These are phyloP conservation scores for Himalopsyche kuldschensis DNA, from an alignment of 2,888 invertebrate genomes.

Conservation along the genomic window DNA sequence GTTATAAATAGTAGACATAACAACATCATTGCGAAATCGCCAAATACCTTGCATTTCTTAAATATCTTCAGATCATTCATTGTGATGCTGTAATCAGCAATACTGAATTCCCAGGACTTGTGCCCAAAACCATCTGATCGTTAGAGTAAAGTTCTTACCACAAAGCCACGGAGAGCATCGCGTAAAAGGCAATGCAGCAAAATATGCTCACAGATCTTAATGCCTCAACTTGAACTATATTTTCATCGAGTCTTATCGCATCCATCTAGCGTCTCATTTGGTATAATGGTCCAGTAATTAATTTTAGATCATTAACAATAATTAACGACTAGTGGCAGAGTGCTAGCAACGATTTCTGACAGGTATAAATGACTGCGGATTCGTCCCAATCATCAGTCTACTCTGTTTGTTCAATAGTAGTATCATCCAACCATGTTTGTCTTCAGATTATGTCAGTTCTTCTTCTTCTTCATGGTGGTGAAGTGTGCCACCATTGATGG, in stretches of 20 bases:
- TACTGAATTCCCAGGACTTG: too few relatives aligned
- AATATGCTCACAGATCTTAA: not conserved
- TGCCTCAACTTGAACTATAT: not conserved
- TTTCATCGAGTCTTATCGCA: not conserved
- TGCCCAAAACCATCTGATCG: too few relatives aligned
- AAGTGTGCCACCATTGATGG: not conserved
- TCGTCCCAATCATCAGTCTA: not conserved
- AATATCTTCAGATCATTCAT: too few relatives aligned
- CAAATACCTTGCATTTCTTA: too few relatives aligned
- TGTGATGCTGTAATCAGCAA: too few relatives aligned
- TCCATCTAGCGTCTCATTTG: not conserved
- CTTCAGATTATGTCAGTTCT: not conserved
- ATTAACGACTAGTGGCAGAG: not conserved
- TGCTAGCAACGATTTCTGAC: not conserved
- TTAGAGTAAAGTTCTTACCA: too few relatives aligned
- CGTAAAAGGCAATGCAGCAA: too few relatives aligned
- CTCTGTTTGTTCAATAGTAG: not conserved
- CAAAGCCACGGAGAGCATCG: too few relatives aligned
- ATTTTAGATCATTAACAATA: not conserved
- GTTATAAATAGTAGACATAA: too few relatives aligned
- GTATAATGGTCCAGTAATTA: not conserved
- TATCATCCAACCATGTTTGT: not conserved
- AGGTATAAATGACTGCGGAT: not conserved
- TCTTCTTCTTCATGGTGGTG: conserved; percentile 6
- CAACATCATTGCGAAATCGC: too few relatives aligned